Evolutionary conservation across 2,888 invertebrate species (phyloP), one percentile per base, ranked within the genome.

Genomic region (Chalcis sispes): DNA sequence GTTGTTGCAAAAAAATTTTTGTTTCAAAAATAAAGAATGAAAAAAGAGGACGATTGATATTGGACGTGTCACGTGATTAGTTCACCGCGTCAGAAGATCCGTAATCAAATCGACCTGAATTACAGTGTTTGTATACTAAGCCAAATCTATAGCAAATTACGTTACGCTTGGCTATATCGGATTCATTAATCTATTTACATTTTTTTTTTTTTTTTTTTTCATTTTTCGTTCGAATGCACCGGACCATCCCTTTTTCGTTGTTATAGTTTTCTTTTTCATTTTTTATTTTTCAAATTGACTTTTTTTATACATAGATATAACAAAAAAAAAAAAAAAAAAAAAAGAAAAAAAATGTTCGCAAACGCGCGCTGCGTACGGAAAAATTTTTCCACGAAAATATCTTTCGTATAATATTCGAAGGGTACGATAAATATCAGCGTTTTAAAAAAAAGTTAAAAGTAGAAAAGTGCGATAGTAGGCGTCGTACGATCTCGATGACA

Each of bases 31-130:
- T 8, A 36, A 10, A 32, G 23, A 52, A 32, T 8, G 15, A 32
- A 50, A 32, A 42, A 42, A 25, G 27, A 18, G 18, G 15, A 27
- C 27, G 20, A 56, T 25, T 56, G 25, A 10, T 3, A 4, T 20
- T 15, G 50, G 58, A 58, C 20, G 42, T 69, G 59, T 29, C 69
- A 20, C 20, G 48, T 20, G 7, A 18, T 23, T 40, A 25, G 46
- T 56, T 36, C 25, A 8, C 20, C 23, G 18, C 54, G 56, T 48
- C 23, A 42, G 27, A 32, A 48, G 18, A 29, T 32, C 46, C 29
- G 27, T 70, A 61, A 70, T 50, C 50, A 70, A 70, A 70, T 70
- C 50, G 36, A 61, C 36, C 50, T 25, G 32, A 70, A 61, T 70
- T 23, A 54, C 66, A 40, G 54, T 65, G 23, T 65, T 65, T 46